Percentiles rank a stretch among this genome's conserved stretches.
Evolutionary conservation across 2,113 vertebrate genomes (phyloP).

Genomic region (Bubo blakistoni): DNA sequence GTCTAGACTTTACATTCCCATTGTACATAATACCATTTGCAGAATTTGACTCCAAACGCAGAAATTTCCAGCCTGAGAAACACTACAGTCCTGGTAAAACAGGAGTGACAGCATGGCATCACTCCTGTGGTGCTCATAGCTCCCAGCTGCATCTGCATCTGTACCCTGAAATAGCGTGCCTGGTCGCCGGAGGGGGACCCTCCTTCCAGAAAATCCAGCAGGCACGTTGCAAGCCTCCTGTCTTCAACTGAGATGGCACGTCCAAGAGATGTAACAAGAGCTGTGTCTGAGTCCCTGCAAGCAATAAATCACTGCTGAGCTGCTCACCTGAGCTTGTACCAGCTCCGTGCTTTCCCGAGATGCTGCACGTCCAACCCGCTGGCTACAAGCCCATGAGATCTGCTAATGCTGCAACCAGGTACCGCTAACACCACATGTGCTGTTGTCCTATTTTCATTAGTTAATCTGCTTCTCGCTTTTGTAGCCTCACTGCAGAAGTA

Average conservation of each 20-base stretch:
- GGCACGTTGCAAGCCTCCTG: neutral
- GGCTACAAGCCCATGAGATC: neutral
- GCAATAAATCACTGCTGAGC: neutral
- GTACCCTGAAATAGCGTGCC: neutral
- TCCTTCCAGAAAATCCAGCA: neutral
- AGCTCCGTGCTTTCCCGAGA: fast-evolving
- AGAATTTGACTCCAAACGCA: neutral
- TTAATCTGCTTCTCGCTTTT: neutral
- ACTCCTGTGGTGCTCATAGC: neutral
- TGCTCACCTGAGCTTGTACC: neutral
- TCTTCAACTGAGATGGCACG: neutral
- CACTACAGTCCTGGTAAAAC: no score
- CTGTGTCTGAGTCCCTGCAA: neutral
- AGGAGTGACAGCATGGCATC: neutral
- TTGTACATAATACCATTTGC: neutral
- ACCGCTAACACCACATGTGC: fast-evolving
- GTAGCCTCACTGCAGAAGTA: neutral
- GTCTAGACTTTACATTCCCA: neutral
- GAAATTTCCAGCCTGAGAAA: neutral
- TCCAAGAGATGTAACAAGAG: neutral
- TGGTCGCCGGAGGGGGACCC: neutral
- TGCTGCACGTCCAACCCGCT: neutral
- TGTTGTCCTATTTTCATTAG: neutral
- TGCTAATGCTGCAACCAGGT: neutral
- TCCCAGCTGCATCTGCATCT: neutral